Percentiles rank a stretch among this genome's conserved stretches.
Conservation (phyloP, 2,113 vertebrate genomes). For the Malurus cyaneus region DNA sequence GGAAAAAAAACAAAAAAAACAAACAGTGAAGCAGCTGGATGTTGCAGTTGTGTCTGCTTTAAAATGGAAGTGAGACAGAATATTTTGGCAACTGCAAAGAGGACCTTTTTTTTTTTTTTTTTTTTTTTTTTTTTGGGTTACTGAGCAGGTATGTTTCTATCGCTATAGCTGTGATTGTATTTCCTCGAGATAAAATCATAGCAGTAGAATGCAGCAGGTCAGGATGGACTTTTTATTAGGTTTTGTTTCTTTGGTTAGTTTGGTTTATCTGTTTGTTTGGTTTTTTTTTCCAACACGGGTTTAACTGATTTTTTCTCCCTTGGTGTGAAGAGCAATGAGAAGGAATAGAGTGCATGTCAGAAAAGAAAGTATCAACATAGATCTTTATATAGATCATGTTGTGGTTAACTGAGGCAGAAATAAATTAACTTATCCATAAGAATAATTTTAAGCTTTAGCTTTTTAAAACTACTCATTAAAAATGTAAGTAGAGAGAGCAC, state of each 20-base stretch:
- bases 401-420: not conserved
- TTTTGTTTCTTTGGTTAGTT: not conserved
- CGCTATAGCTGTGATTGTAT: not conserved
- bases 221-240: not conserved
- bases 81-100: not conserved
- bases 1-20: not conserved
- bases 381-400: not conserved
- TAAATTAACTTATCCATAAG: not conserved
- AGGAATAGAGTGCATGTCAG: not conserved
- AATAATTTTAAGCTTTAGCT: not conserved
- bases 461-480: not conserved
- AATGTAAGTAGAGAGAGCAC: not conserved
- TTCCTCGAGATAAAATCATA: not conserved
- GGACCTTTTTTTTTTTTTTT: not conserved
- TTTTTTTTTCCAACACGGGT: not conserved
- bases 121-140: not conserved
- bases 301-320: not conserved
- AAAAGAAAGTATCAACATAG: not conserved
- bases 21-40: not conserved
- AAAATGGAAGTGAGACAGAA: not conserved
- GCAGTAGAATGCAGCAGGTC: not conserved
- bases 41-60: not conserved
- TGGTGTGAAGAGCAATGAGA: not conserved
- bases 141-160: not conserved
- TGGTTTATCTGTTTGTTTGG: not conserved